Percentiles rank a stretch among this genome's conserved stretches.
Conservation (phyloP, 2,888 invertebrate species). For the Ommatoiulus sabulosus region DNA sequence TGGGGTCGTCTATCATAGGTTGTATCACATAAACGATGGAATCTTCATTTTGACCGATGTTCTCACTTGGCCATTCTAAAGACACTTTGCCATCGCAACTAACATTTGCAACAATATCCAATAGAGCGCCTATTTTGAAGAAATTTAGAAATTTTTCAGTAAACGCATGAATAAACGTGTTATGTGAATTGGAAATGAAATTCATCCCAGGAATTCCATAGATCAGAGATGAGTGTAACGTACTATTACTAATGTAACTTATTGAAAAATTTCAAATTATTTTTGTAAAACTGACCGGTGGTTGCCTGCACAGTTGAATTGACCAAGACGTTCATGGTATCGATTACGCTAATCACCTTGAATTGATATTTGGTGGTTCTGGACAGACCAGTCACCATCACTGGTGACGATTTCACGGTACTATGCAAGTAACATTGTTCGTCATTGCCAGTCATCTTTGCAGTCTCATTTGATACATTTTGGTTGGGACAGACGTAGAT, state of each 20-base stretch:
- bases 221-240: too few relatives aligned
- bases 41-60: not conserved
- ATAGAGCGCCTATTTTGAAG: not conserved
- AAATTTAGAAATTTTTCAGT: not conserved
- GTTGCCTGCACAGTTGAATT: not conserved
- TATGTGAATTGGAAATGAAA: too few relatives aligned
- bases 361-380: not conserved
- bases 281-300: not conserved
- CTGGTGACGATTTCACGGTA: conserved; percentile 1
- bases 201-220: too few relatives aligned
- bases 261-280: not conserved
- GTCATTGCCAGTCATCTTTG: not conserved
- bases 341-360: not conserved
- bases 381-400: not conserved
- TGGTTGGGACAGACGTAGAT: not conserved
- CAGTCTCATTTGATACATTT: not conserved
- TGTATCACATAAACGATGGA: conserved; percentile 25
- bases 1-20: not conserved
- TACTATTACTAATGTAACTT: too few relatives aligned
- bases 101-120: conserved; percentile 39
- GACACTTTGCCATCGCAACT: conserved; percentile 35
- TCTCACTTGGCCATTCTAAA: conserved; percentile 51
- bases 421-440: not conserved
- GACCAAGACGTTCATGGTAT: not conserved
- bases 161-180: too few relatives aligned